Conservation (phyloP, 2,797 vertebrate species). For the Sus cebifrons region DNA sequence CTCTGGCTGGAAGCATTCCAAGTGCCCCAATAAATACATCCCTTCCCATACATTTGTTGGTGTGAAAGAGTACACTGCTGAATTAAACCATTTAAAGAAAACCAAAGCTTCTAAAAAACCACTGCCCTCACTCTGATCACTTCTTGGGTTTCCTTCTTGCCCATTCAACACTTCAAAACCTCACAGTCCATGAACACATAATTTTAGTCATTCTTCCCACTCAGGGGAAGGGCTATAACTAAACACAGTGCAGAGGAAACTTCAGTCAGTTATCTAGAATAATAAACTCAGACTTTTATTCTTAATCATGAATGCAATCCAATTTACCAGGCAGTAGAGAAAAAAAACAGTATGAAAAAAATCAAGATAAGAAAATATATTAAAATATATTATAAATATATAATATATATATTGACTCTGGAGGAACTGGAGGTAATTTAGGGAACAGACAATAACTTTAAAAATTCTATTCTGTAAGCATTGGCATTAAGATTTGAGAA, state of each 20-base stretch:
- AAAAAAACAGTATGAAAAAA: neutral
- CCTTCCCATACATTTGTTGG: neutral
- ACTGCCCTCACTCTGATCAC: neutral
- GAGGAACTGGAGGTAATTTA: neutral
- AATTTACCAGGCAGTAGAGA: neutral
- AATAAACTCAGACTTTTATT: neutral
- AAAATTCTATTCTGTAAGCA: neutral
- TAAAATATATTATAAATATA: neutral
- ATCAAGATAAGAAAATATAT: neutral
- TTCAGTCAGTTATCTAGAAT: neutral
- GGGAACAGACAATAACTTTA: constrained; percentile 11
- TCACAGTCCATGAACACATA: neutral
- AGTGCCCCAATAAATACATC: neutral
- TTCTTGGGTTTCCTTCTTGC: neutral
- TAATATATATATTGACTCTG: neutral
- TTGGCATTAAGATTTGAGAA: constrained; percentile 16
- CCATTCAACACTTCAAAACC: neutral
- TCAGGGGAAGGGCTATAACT: neutral
- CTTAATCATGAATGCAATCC: neutral
- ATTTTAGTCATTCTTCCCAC: neutral
- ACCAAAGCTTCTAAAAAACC: neutral
- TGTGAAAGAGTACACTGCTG: neutral
- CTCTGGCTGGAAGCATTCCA: neutral
- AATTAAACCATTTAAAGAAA: neutral
- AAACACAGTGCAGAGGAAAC: constrained; percentile 7